phyloP scores from a whole-genome alignment of 2,113 vertebrate genomes.

The Pampusana beccarii region DNA sequence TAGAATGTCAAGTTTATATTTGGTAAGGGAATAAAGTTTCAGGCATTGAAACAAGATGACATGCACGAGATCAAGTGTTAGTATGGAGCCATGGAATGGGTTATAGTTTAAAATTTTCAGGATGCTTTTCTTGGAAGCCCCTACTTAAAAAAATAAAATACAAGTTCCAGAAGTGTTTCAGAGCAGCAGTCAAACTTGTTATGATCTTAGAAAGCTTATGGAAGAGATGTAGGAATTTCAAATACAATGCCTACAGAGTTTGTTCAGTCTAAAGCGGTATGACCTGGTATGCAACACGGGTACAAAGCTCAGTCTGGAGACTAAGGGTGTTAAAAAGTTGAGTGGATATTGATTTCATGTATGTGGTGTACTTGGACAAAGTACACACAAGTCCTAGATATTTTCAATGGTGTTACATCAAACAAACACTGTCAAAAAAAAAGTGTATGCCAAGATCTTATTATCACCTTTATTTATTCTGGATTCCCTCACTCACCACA shows the following conservation, averaged over 20 bases:
- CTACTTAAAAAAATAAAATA: not conserved
- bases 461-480: not conserved
- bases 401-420: not conserved
- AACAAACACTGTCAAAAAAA: not conserved
- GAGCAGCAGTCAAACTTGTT: not conserved
- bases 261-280: not conserved
- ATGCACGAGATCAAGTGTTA: not conserved
- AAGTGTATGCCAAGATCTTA: not conserved
- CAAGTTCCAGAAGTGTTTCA: not conserved
- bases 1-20: not conserved
- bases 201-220: not conserved
- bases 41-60: not conserved
- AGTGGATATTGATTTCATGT: not conserved
- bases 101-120: not conserved
- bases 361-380: not conserved
- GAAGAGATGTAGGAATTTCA: not conserved
- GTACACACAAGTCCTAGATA: not conserved
- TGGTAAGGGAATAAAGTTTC: not conserved
- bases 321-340: not conserved
- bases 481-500: not conserved
- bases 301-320: not conserved
- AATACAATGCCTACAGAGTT: not conserved
- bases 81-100: not conserved
- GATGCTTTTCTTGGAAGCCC: not conserved
- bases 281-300: not conserved